Conservation (phyloP, 1,140 invertebrate species). For the Harpegnathos saltator region DNA sequence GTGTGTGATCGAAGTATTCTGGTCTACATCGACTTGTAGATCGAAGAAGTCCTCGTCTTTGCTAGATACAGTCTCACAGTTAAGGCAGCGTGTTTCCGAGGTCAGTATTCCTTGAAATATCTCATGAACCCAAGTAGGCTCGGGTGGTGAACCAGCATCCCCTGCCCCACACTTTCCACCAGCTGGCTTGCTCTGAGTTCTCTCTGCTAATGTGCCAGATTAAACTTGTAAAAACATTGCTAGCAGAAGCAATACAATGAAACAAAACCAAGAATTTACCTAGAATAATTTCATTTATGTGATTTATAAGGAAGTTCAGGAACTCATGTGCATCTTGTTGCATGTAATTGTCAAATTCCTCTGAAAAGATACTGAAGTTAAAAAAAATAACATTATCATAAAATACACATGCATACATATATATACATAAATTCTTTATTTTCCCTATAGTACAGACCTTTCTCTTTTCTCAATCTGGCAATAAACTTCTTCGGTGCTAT, state of each 20-base stretch:
- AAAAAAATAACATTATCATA: neutral
- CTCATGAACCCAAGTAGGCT: constrained; percentile 99
- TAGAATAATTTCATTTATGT: constrained; percentile 97
- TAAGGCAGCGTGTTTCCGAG: constrained; percentile 99
- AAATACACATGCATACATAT: constrained; percentile 11
- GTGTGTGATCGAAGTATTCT: constrained; percentile 99
- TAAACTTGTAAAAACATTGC: neutral
- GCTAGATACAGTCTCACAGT: constrained; percentile 99
- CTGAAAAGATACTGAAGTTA: constrained; percentile 87
- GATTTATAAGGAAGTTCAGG: constrained; percentile 99
- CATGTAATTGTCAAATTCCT: constrained; percentile 99
- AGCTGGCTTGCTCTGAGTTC: constrained; percentile 90
- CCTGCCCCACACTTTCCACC: constrained; percentile 81
- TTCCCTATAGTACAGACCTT: constrained; percentile 88
- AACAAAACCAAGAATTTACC: constrained; percentile 87
- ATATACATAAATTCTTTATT: neutral
- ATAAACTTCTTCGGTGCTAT: constrained; percentile 99
- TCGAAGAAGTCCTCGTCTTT: constrained; percentile 99
- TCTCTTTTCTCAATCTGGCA: constrained; percentile 98
- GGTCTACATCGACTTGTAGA: constrained; percentile 99
- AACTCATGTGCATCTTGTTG: constrained; percentile 99
- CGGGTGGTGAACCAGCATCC: constrained; percentile 88
- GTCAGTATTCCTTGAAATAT: constrained; percentile 99
- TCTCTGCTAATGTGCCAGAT: constrained; percentile 88
- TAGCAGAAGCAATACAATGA: neutral